Base-by-base conservation (phyloP, 2,888 invertebrate species). In the Tetranychus piercei region DNA sequence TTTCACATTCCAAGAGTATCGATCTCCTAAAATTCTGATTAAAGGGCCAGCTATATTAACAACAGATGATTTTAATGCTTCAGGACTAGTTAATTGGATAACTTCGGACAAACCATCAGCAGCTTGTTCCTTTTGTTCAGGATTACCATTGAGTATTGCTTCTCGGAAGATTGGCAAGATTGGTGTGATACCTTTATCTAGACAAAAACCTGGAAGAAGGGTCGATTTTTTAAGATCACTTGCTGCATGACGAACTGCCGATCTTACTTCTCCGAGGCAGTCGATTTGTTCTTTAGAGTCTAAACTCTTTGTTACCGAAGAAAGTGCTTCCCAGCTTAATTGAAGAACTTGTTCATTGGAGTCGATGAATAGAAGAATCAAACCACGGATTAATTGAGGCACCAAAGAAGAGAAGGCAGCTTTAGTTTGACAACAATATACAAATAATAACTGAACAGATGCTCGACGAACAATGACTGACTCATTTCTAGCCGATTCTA, bases 11-110 rank as follows among this genome's bases (percentile, higher is more conserved):
- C 91, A 88, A 80, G 90, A 91, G 83, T 95, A 97, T 77, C 96
- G 87, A 83, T 95, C 94, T 11, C 97, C 97, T 74, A 99, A 87
- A 82, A 97, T 95, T 80, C 99, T 88, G 84, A 99, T 99, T 77
- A 99, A 86, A 0, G 99, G 97, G 0, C 99, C 99, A 6, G 97
- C 97, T 80, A 99, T 93, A 82, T 94, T 91, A 77, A 97, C 91
- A 5, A 97, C 96, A 73, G 95, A 95, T 0, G 95, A 91, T 82
- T 94, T 94, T 75, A 97, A 84, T 6, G 95, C 92, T 74, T 88
- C 86, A 0, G 94, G 87, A 78, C 89, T 91, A 7, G 95, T 94
- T 76, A 91, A 84, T 80, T 86, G 86, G 81, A 94, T 92, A 20
- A 92, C 87, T 82, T 89, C 88, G 74, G 90, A 89, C 79, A 97